A percentile compares a stretch with the other conserved stretches of the same genome.
Evolutionary conservation across 2,888 invertebrate species (phyloP).

Genomic region (Lithophane ornitopus): DNA sequence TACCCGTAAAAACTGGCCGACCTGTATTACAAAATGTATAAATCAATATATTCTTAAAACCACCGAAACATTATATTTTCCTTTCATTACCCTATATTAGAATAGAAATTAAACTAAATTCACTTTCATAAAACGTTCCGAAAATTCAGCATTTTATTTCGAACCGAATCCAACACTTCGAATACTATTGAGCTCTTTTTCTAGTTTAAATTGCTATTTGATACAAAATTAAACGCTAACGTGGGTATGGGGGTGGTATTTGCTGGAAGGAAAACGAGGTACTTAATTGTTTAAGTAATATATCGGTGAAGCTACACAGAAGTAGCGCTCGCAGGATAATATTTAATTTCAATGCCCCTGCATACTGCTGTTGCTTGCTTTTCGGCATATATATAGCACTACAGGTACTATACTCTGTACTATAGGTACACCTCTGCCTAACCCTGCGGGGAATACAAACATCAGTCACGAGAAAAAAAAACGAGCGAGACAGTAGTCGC

Average conservation of each 20-base stretch:
- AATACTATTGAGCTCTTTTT: conserved; percentile 61
- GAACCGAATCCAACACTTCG: conserved; percentile 25
- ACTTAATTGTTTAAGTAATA: conserved; percentile 21
- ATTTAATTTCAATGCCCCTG: background rate
- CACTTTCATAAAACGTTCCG: background rate
- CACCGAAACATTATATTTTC: background rate
- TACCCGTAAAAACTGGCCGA: background rate
- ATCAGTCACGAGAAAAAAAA: too few relatives aligned
- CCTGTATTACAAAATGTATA: background rate
- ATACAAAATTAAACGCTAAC: conserved; percentile 72
- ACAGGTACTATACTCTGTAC: too few relatives aligned
- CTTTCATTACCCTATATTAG: background rate
- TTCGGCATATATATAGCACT: background rate
- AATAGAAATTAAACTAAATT: conserved; percentile 1
- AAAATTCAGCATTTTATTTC: conserved; percentile 16
- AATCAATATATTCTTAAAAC: background rate
- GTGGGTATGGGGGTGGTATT: conserved; percentile 55
- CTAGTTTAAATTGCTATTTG: conserved; percentile 64
- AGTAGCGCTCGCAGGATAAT: background rate
- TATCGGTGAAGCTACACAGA: background rate
- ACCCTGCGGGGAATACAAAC: too few relatives aligned
- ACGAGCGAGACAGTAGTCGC: too few relatives aligned
- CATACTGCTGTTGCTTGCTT: background rate
- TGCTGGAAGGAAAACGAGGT: conserved; percentile 50
- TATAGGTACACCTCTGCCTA: too few relatives aligned